Base-by-base conservation (phyloP, 2,113 vertebrate genomes). In the Numida meleagris region DNA sequence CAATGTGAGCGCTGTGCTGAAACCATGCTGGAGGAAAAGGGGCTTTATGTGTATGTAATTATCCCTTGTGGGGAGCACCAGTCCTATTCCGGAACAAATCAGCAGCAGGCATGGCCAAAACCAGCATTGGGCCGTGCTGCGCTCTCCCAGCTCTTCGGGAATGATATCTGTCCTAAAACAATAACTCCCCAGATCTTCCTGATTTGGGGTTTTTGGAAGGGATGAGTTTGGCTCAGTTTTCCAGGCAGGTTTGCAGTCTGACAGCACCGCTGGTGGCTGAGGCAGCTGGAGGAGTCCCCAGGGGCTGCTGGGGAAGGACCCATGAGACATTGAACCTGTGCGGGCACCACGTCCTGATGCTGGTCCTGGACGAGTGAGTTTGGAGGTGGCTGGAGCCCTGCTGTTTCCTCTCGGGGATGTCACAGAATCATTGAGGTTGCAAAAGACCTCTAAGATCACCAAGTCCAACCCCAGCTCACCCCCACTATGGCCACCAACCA, bases 31-130 rank as follows among this genome's bases (percentile, higher is more conserved):
- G 24, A 46, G 53, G 50, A 40, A 51, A 75, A 66, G 33, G 15
- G 62, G 53, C 63, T 74, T 14, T 16, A 3, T 51, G 90, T 55
- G 36, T 17, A 24, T 12, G 2, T 36, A 19, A 27, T 87, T 66
- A 31, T 20, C 89, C 75, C 0, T 0, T 58, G n/a, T 2, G 12
- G 38, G 31, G 34, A 15, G 51, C 51, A 16, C 25, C 25, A 12
- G 3, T 70, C 65, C 63, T 34, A 34, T 61, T 81, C 72, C 38
- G 9, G 55, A 68, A 38, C 40, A 38, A 63, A 42, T 80, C n/a
- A 65, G 59, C 31, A 4, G 31, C 58, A 57, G 34, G 70, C 6
- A 2, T 67, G 66, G 21, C 31, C 43, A 48, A 78, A 83, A 11
- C 5, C 15, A 7, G 14, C 25, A 36, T 48, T 42, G 80, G 15